A percentile compares a stretch with the other conserved stretches of the same genome.
These are phyloP conservation scores for Diglossa brunneiventris DNA, from an alignment of 2,113 vertebrate genomes.

Conservation along the genomic window DNA sequence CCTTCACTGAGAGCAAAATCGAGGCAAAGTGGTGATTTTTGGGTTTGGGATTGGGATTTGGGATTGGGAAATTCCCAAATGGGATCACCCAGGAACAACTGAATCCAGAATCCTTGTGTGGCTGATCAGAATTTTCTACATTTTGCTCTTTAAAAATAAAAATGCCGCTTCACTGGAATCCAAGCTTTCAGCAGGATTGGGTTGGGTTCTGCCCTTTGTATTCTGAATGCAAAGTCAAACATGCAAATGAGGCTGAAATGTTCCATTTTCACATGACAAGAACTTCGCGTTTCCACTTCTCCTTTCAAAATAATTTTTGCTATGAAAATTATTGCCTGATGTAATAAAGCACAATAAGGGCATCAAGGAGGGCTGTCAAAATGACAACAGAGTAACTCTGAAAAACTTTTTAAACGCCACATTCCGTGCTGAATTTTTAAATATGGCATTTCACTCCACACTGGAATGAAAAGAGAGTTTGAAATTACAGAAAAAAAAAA, in stretches of 20 bases:
- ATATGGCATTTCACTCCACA: background rate
- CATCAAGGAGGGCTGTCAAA: slow-evolving; percentile 16
- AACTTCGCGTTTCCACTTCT: background rate
- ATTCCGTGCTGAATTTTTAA: background rate
- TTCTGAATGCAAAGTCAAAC: background rate
- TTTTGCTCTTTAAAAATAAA: background rate
- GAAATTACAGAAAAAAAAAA: background rate
- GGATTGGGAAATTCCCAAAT: background rate
- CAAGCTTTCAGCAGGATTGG: background rate
- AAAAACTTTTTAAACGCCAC: background rate
- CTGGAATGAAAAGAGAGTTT: background rate
- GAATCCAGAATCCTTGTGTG: background rate
- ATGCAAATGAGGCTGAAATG: slow-evolving; percentile 14
- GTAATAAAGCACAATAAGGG: background rate
- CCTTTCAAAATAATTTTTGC: slow-evolving; percentile 20
- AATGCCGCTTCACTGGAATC: background rate
- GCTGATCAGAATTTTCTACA: background rate
- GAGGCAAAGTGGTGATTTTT: background rate
- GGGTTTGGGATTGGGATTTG: background rate
- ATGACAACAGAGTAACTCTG: background rate
- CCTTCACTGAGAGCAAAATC: background rate
- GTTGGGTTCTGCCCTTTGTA: background rate
- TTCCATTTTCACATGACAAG: background rate
- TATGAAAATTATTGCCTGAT: background rate
- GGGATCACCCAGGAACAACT: background rate